Conservation (phyloP, 2,113 vertebrate species). For the Castor canadensis region DNA sequence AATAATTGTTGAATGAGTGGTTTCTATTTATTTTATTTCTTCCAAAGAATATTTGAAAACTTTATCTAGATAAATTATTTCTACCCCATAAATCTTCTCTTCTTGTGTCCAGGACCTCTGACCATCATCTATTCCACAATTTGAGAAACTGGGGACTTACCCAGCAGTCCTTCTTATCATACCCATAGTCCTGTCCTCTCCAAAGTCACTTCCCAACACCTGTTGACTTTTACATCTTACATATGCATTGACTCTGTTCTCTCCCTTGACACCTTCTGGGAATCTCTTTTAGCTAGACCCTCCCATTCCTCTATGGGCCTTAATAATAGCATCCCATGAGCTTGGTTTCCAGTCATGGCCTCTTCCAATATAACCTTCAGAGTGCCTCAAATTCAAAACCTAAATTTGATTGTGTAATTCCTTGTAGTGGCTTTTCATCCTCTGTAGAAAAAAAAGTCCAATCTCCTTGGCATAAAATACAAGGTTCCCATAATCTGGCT, state of each 20-base stretch:
- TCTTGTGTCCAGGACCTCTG: not conserved
- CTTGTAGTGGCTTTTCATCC: not conserved
- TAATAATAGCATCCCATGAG: not conserved
- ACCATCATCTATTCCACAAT: not conserved
- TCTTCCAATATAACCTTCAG: not conserved
- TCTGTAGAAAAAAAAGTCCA: not conserved
- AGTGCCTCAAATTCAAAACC: not conserved
- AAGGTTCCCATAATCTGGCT: not conserved
- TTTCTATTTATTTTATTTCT: conserved; percentile 24
- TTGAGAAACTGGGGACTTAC: not conserved
- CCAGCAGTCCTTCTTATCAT: not conserved
- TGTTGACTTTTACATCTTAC: not conserved
- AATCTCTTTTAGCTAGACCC: not conserved
- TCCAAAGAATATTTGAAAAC: not conserved
- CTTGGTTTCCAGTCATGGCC: not conserved
- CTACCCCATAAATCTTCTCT: not conserved
- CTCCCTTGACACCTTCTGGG: not conserved
- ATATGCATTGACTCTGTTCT: not conserved
- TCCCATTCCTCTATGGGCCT: not conserved
- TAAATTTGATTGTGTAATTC: conserved; percentile 4
- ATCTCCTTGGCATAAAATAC: not conserved
- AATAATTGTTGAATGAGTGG: conserved; percentile 5
- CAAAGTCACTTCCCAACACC: not conserved
- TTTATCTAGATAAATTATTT: not conserved
- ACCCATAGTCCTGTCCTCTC: not conserved